Base-by-base conservation (phyloP, 1,140 invertebrate genomes). In the Hyphantria cunea region DNA sequence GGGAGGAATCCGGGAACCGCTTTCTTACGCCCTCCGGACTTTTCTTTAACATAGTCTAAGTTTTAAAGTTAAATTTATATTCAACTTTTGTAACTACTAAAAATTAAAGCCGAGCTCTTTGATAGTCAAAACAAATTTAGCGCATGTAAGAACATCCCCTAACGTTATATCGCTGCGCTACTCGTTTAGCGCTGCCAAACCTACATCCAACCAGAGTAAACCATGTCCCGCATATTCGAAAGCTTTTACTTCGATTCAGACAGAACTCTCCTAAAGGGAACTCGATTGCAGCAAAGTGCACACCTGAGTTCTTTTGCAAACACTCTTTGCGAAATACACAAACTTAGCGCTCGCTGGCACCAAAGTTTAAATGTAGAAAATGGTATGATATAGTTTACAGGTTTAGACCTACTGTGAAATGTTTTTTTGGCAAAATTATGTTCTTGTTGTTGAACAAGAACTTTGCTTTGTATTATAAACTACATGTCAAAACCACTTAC, bases 221-320 rank as follows among this genome's bases (percentile, higher is more conserved):
- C 66, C 63, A 45, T 47, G 66, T 68, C 76, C 72, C 74, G 71
- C 71, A 76, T 70, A 72, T 78, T 71, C 41, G 53, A 67, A 76
- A 65, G 67, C 76, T 76, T 79, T 75, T 74, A 77, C 70, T 70
- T 73, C 62, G 66, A 66, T 74, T 76, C 72, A 68, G 70, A 68
- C 74, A 67, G 60, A 77, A 78, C 70, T 70, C 53, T 70, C 70
- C 66, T 64, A 64, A 50, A 70, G 60, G 65, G 71, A 78, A 76
- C 78, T 76, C 71, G 56, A 77, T 77, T 72, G 70, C 56, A 74
- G 42, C 55, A 61, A 72, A 81, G 72, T 75, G 74, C 69, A 54
- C 68, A 72, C 62, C 66, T 45, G 54, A 70, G 69, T 74, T 74
- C 74, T 79, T 78, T 72, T 63, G 60, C 70, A 66, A 54, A 68